Base-by-base conservation (phyloP, 2,113 vertebrate genomes). In the Colinus virginianus region DNA sequence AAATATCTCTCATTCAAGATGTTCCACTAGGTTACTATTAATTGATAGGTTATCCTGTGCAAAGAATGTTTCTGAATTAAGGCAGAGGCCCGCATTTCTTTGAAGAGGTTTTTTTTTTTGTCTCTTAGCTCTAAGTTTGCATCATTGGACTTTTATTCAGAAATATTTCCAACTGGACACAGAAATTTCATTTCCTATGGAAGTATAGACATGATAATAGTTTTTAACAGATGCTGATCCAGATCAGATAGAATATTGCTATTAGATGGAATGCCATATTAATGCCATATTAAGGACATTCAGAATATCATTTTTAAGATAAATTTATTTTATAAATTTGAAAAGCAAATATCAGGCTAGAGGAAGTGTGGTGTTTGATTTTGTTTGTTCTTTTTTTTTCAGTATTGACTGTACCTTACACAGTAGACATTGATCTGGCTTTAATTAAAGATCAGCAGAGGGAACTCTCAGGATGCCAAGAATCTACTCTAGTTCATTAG, bases 121-220 rank as follows among this genome's bases (percentile, higher is more conserved):
- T 56, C 6, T 20, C 1, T 0, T 15, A 25, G 7, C 8, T 64
- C 5, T 34, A 38, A 22, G 4, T 53, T 23, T 32, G 2, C 17
- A 42, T 18, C 49, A 42, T 16, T 67, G 12, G 55, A 19, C 4
- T 40, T 55, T 43, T 38, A 71, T 67, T 43, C 30, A 58, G 46
- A 59, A 28, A 22, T 25, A 53, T 67, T 88, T 66, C 53, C 18
- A 32, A 43, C 14, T 15, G 30, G n/a, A 40, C 25, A 23, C 12
- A 58, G n/a, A 48, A 23, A 67, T 67, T 91, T 71, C 22, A 42
- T 38, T 59, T 76, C 13, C 28, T 38, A 3, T 8, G 5, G 8
- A 75, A 90, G 22, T 19, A 64, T 20, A 12, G 48, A 2, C 11
- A 40, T 10, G 66, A 13, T 43, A 55, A 36, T 32, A 68, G 17